Conservation (phyloP, 2,113 vertebrate species). For the Galeopterus variegatus region DNA sequence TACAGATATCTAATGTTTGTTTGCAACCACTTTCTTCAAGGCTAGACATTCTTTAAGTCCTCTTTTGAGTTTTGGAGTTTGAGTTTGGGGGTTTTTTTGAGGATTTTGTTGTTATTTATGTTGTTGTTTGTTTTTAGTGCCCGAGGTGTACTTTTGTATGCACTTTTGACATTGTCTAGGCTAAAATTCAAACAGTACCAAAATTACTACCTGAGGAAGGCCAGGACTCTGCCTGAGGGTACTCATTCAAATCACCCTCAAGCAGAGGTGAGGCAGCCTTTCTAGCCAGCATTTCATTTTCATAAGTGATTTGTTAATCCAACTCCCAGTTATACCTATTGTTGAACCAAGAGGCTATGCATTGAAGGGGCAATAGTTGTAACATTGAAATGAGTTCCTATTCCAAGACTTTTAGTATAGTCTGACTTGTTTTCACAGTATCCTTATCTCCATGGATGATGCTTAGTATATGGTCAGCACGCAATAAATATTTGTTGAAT, state of each 20-base stretch:
- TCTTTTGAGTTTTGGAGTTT: background rate
- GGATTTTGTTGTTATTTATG: background rate
- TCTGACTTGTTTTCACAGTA: background rate
- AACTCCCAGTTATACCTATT: background rate
- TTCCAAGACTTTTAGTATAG: background rate
- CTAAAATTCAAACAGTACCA: background rate
- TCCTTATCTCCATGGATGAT: background rate
- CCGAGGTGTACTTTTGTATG: background rate
- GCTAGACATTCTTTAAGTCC: background rate
- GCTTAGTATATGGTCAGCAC: background rate
- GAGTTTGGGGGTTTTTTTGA: background rate
- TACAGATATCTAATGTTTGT: background rate
- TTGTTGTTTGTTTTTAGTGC: background rate
- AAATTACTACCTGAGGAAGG: constrained; percentile 6
- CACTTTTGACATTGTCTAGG: constrained; percentile 3
- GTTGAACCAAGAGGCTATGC: background rate
- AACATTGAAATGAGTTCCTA: constrained; percentile 32
- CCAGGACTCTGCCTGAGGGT: background rate
- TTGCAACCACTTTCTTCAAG: background rate
- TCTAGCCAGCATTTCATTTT: background rate
- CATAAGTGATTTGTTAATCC: background rate
- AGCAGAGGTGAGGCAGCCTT: background rate
- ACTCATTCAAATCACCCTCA: background rate
- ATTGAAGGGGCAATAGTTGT: background rate
- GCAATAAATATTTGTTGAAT: constrained; percentile 40